Evolutionary conservation across 2,888 invertebrate species (phyloP).

Genomic region (Phalera bucephala): DNA sequence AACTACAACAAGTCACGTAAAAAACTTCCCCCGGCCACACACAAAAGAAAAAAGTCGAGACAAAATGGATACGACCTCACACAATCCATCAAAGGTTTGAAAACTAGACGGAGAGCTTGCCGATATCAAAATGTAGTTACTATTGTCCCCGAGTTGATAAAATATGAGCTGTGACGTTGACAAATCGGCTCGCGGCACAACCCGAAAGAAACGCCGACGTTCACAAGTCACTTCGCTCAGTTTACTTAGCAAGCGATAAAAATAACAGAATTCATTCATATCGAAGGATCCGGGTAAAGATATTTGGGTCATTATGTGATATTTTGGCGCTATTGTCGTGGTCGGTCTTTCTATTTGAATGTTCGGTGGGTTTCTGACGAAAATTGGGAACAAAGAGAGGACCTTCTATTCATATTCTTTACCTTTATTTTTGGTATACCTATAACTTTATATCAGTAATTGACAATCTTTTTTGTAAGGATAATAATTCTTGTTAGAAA

Average conservation of each 20-base stretch:
- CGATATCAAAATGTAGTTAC: slow-evolving; percentile 79
- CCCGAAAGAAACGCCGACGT: slow-evolving; percentile 22
- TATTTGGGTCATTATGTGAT: slow-evolving; percentile 2
- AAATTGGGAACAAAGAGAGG: not conserved
- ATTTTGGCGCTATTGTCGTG: not conserved
- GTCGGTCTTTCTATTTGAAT: not conserved
- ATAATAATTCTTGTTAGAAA: no score
- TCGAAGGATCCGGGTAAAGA: not conserved
- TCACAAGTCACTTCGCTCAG: slow-evolving; percentile 22
- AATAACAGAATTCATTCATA: slow-evolving; percentile 10
- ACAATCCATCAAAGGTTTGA: slow-evolving; percentile 70
- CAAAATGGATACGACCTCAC: slow-evolving; percentile 50
- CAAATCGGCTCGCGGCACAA: slow-evolving; percentile 52
- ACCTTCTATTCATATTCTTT: not conserved
- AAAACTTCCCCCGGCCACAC: slow-evolving; percentile 27
- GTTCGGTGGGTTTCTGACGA: not conserved
- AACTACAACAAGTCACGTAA: slow-evolving; percentile 39
- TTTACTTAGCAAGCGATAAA: slow-evolving; percentile 8
- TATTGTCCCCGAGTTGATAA: slow-evolving; percentile 75
- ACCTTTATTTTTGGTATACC: no score
- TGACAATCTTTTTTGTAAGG: not conserved
- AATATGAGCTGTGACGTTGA: slow-evolving; percentile 78
- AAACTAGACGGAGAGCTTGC: slow-evolving; percentile 58
- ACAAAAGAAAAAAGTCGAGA: slow-evolving; percentile 40
- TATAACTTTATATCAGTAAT: no score